Evolutionary conservation across 2,113 vertebrate species (phyloP), one percentile per base, ranked within the genome.

Genomic region (Ictalurus punctatus): DNA sequence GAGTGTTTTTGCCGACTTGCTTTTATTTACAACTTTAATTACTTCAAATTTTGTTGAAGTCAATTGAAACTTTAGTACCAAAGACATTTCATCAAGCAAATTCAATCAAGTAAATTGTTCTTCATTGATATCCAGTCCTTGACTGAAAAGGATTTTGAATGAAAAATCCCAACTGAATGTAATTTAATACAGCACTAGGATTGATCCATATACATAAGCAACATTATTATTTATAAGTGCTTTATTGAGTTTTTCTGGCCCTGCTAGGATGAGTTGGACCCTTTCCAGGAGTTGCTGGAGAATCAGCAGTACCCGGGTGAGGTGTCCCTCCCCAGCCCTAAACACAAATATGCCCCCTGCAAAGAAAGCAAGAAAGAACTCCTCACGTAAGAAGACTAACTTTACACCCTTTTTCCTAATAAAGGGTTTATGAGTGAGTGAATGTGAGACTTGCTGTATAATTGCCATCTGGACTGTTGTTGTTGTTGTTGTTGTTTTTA

Each of bases 361-460:
- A 99, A 99, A 96, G 98, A 99, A 92, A 94, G 95, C 96, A 99
- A 99, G 95, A 99, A 99, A 95, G 98, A 99, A 93, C 96, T 99
- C 91, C 96, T 99, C 95, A 98, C 97, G 98, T 99, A 97, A 98
- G 97, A 93, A 94, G 91, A 27, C 44, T n/a, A 25, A 25, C 69
- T 44, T 27, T 40, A 30, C 48, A 74, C 34, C 19, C 34, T 67
- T 63, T 71, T 16, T 27, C 16, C 16, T 27, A 54, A 19, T 40
- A 19, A 37, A n/a, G 40, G 37, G 7, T 85, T 86, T 89, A 79
- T 27, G 6, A 85, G 14, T 40, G 19, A 30, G 27, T 34, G 52
- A 48, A n/a, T n/a, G 30, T 58, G 6, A 59, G 4, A 34, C 52
- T 19, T 82, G 52, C 54, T 21, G 7, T 58, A 37, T 54, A n/a